Evolutionary conservation across 1,140 invertebrate species (phyloP).

Genomic region (Aradophagus sp.): DNA sequence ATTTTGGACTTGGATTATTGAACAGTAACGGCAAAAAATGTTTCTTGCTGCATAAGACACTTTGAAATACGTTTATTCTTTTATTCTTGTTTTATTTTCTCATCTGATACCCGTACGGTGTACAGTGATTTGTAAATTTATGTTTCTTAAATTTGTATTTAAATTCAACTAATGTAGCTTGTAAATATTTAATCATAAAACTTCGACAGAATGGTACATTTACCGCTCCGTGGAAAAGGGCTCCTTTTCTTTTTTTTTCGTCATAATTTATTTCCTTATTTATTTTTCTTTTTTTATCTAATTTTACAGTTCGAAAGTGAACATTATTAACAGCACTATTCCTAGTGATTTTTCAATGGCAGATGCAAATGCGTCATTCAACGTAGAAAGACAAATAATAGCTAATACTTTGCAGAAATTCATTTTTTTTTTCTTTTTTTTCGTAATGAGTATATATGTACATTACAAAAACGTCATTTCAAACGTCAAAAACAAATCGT

Average conservation of each 20-base stretch:
- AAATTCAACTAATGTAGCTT: slow-evolving; percentile 67
- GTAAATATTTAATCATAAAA: slow-evolving; percentile 71
- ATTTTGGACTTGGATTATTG: too few species aligned
- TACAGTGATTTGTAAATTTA: slow-evolving; percentile 59
- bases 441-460: slow-evolving; percentile 5
- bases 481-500: slow-evolving; percentile 18
- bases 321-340: slow-evolving; percentile 41
- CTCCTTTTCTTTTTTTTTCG: too few species aligned
- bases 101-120: slow-evolving; percentile 66
- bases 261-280: too few species aligned
- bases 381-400: slow-evolving; percentile 52
- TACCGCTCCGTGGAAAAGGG: slow-evolving; percentile 63
- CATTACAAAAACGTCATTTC: too few species aligned
- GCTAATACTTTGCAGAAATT: slow-evolving; percentile 30
- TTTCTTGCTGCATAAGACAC: slow-evolving; percentile 26
- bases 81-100: slow-evolving; percentile 30
- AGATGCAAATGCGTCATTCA: slow-evolving; percentile 40
- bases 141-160: slow-evolving; percentile 51
- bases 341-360: slow-evolving; percentile 38
- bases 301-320: slow-evolving; percentile 17
- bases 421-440: slow-evolving; percentile 24
- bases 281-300: slow-evolving; percentile 14
- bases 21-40: slow-evolving; percentile 19
- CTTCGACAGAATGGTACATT: slow-evolving; percentile 73
- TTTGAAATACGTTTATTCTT: slow-evolving; percentile 37